Evolutionary conservation across 2,797 vertebrate genomes (phyloP).

Genomic region (Antennarius maculatus): DNA sequence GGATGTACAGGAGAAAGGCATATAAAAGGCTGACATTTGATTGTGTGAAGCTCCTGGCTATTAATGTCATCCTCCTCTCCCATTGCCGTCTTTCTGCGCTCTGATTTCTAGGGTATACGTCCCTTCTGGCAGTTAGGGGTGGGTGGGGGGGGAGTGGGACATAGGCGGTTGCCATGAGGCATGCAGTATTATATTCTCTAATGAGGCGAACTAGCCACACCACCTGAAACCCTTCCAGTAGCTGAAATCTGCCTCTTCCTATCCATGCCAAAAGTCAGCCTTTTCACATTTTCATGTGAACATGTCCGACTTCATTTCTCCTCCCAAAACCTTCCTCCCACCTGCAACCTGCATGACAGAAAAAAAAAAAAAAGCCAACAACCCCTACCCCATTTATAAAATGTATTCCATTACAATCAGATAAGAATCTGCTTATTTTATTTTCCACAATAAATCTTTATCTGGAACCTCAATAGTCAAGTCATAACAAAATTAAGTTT

Average conservation of each 20-base stretch:
- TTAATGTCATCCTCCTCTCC: constrained; percentile 41
- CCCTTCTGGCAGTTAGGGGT: constrained; percentile 50
- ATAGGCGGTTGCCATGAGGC: constrained; percentile 59
- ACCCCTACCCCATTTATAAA: constrained; percentile 13
- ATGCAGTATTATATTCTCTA: constrained; percentile 76
- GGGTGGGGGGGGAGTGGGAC: constrained; percentile 31
- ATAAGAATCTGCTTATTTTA: constrained; percentile 31
- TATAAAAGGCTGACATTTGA: constrained; percentile 56
- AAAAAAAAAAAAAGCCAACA: constrained; percentile 4
- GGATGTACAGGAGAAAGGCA: constrained; percentile 12
- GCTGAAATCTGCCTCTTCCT: constrained; percentile 54
- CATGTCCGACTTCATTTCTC: constrained; percentile 33
- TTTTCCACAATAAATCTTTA: constrained; percentile 12
- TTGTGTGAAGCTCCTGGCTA: constrained; percentile 48
- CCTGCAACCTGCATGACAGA: constrained; percentile 11
- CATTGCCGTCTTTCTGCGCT: constrained; percentile 19
- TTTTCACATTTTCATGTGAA: constrained; percentile 54
- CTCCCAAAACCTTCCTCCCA: constrained; percentile 20
- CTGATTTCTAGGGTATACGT: constrained; percentile 67
- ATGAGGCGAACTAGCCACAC: constrained; percentile 71
- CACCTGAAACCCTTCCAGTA: constrained; percentile 67
- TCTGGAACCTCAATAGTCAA: constrained; percentile 16
- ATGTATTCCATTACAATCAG: constrained; percentile 24
- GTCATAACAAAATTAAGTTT: constrained; percentile 36
- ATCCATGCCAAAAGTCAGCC: constrained; percentile 51